A percentile compares a stretch with the other conserved stretches of the same genome.
phyloP scores from a whole-genome alignment of 92 coral and sea anemone species.

The Porites evermanni region DNA sequence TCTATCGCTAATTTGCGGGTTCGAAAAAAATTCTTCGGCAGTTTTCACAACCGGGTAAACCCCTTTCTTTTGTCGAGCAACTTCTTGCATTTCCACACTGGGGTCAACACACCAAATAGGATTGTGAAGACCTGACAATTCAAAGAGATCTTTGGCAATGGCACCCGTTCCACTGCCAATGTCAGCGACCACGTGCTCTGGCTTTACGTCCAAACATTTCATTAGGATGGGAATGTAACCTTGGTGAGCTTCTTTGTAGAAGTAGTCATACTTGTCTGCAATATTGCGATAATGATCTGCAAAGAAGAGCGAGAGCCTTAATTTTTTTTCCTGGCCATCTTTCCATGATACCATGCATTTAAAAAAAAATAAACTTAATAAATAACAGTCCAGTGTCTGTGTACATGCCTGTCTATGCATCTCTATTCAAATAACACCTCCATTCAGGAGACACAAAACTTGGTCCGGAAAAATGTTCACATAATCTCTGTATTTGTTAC shows the following conservation, averaged over 20 bases:
- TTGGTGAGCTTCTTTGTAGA: neutral
- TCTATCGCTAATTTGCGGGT: neutral
- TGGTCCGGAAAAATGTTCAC: too few relatives aligned
- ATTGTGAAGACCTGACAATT: neutral
- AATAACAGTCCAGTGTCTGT: too few relatives aligned
- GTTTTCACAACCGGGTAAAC: conserved; percentile 11
- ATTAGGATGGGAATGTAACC: neutral
- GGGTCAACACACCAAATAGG: conserved; percentile 24
- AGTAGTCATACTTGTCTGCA: conserved; percentile 11
- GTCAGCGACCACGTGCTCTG: neutral
- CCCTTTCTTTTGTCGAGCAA: conserved; percentile 6
- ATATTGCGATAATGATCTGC: conserved; percentile 20
- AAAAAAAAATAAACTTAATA: too few relatives aligned
- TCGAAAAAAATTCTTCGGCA: conserved; percentile 7
- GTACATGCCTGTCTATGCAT: too few relatives aligned
- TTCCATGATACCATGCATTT: too few relatives aligned
- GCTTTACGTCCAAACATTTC: neutral
- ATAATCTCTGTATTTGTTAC: too few relatives aligned
- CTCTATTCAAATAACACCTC: too few relatives aligned
- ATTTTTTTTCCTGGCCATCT: too few relatives aligned
- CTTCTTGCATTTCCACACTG: conserved; percentile 24
- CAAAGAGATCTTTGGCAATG: conserved; percentile 4
- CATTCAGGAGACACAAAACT: too few relatives aligned
- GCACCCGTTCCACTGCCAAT: conserved; percentile 25
- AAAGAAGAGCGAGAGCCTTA: neutral